These are phyloP conservation scores for Platalea minor DNA, from an alignment of 2,797 vertebrate genomes.

Conservation along the genomic window DNA sequence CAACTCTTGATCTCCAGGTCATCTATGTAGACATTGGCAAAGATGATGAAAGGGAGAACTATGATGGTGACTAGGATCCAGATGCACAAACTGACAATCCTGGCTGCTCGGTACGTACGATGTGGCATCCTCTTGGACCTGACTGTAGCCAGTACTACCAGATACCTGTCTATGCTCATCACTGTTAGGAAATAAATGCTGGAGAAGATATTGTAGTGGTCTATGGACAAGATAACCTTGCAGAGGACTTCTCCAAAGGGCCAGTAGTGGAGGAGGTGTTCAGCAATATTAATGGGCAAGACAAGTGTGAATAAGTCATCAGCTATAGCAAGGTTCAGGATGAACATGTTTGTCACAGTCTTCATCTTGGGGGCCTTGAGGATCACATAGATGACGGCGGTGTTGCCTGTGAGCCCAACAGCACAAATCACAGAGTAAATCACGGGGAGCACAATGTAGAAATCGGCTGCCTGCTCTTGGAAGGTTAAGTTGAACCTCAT, in stretches of 20 bases:
- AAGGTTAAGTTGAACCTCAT: constrained; percentile 23
- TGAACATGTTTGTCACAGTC: constrained; percentile 88
- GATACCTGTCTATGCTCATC: constrained; percentile 86
- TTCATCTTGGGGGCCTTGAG: constrained; percentile 90
- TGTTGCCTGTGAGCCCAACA: constrained; percentile 84
- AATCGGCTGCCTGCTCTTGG: constrained; percentile 65
- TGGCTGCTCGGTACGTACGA: constrained; percentile 80
- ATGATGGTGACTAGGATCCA: constrained; percentile 84
- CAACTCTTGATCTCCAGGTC: constrained; percentile 82
- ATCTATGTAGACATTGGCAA: constrained; percentile 76
- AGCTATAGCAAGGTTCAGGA: constrained; percentile 84
- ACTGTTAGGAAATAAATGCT: constrained; percentile 87
- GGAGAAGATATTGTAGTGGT: constrained; percentile 90
- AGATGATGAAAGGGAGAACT: constrained; percentile 83
- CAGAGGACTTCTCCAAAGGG: constrained; percentile 86
- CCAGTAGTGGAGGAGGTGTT: constrained; percentile 85
- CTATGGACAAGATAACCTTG: constrained; percentile 85
- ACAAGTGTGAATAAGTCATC: constrained; percentile 85
- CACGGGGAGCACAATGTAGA: constrained; percentile 80
- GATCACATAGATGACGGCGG: constrained; percentile 85
- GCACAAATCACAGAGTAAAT: constrained; percentile 86
- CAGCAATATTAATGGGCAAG: constrained; percentile 83
- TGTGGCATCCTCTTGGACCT: constrained; percentile 81
- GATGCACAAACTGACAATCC: constrained; percentile 82
- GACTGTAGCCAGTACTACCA: constrained; percentile 84